Conservation (phyloP, 2,113 vertebrate genomes). For the Phyllostomus hastatus region DNA sequence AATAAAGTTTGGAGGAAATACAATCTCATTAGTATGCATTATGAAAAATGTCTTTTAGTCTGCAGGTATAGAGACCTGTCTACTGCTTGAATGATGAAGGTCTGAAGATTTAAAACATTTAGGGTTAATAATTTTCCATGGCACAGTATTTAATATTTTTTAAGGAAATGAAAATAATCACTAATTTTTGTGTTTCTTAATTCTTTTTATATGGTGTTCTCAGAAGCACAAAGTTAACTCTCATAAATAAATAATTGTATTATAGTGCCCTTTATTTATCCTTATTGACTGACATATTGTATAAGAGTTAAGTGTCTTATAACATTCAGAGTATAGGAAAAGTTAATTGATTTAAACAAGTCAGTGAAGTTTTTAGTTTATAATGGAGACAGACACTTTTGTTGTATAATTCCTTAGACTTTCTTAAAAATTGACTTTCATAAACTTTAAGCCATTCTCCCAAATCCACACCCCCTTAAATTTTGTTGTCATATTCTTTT, state of each 20-base stretch:
- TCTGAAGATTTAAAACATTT: slow-evolving; percentile 23
- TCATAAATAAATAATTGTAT: slow-evolving; percentile 25
- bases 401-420: background rate
- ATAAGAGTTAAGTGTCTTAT: background rate
- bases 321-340: background rate
- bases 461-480: background rate
- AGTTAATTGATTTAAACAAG: background rate
- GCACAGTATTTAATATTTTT: slow-evolving; percentile 31
- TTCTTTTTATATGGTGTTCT: slow-evolving; percentile 12
- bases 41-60: background rate
- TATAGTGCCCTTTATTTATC: background rate
- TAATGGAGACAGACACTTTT: background rate
- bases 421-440: background rate
- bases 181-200: slow-evolving; percentile 12
- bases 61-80: background rate
- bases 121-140: background rate
- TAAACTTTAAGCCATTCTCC: background rate
- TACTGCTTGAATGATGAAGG: background rate
- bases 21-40: background rate
- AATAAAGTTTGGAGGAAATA: slow-evolving; percentile 22
- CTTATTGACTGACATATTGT: background rate
- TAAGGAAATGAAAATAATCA: background rate
- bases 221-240: slow-evolving; percentile 16
- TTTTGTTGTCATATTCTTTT: background rate
- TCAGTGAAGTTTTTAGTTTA: slow-evolving; percentile 1